These are phyloP conservation scores for Pachycephus smyrnensis DNA, from an alignment of 2,888 invertebrate species.

Conservation along the genomic window DNA sequence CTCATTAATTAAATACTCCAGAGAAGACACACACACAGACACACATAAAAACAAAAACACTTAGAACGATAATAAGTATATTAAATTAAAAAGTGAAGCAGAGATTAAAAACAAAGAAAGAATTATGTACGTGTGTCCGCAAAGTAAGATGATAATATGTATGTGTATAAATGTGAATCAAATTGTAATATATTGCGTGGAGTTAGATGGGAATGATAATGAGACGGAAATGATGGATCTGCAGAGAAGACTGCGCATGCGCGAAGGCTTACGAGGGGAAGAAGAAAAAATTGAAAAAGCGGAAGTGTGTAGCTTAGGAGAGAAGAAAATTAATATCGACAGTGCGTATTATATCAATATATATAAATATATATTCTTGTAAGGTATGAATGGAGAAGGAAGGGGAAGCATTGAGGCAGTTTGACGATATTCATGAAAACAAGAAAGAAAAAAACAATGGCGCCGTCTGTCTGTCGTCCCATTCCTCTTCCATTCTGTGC, in stretches of 20 bases:
- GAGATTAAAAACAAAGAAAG: conserved; percentile 5
- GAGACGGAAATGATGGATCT: neutral
- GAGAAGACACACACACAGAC: neutral
- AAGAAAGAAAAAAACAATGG: neutral
- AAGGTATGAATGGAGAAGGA: conserved; percentile 27
- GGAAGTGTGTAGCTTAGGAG: conserved; percentile 12
- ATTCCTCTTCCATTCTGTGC: conserved; percentile 6
- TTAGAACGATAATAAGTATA: conserved; percentile 2
- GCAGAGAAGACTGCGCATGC: neutral
- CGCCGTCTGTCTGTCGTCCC: neutral
- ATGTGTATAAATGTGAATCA: conserved; percentile 61
- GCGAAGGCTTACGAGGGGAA: conserved; percentile 10
- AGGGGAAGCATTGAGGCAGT: conserved; percentile 13
- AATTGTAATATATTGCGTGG: conserved; percentile 59
- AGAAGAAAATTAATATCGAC: conserved; percentile 31
- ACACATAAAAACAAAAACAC: conserved; percentile 7
- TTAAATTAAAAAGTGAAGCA: conserved; percentile 1
- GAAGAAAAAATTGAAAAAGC: conserved; percentile 18
- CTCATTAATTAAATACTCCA: neutral
- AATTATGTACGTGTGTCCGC: conserved; percentile 21
- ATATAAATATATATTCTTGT: conserved; percentile 41
- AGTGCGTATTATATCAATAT: conserved; percentile 34
- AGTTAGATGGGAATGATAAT: conserved; percentile 10
- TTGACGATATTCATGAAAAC: conserved; percentile 16
- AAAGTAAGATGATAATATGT: conserved; percentile 38